A percentile compares a stretch with the other conserved stretches of the same genome.
Conservation (phyloP, 2,888 invertebrate genomes). For the Ganaspis brasiliensis region DNA sequence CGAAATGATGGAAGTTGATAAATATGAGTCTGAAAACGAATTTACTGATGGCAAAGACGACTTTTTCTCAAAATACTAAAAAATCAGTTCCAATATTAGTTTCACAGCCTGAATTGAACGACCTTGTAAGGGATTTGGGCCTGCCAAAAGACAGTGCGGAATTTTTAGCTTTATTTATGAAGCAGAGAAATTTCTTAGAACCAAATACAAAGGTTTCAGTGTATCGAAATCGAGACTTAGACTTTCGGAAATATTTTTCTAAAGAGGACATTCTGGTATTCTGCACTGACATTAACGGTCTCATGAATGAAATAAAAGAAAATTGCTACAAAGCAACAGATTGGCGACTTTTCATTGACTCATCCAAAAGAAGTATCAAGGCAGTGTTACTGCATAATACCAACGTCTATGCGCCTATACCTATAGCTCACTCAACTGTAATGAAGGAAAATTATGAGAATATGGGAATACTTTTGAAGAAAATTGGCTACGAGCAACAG, state of each 20-base stretch:
- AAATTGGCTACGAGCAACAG: constrained; percentile 53
- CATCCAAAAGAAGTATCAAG: constrained; percentile 66
- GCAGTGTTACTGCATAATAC: constrained; percentile 39
- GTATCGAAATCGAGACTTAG: constrained; percentile 50
- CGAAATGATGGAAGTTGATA: constrained; percentile 15
- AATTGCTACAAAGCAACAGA: constrained; percentile 58
- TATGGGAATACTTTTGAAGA: constrained; percentile 43
- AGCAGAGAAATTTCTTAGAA: constrained; percentile 59
- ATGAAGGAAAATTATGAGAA: constrained; percentile 46
- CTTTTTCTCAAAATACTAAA: not conserved
- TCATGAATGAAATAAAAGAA: constrained; percentile 49
- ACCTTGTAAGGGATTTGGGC: constrained; percentile 10
- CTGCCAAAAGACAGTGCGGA: constrained; percentile 21
- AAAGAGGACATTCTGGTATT: constrained; percentile 47
- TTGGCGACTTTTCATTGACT: constrained; percentile 68
- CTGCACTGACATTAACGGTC: constrained; percentile 51
- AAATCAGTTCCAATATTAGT: constrained; percentile 2
- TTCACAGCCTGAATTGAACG: constrained; percentile 13
- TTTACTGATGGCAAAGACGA: not conserved
- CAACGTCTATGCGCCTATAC: constrained; percentile 70
- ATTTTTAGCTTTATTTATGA: constrained; percentile 49
- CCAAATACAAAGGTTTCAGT: constrained; percentile 40
- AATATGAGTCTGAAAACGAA: constrained; percentile 4
- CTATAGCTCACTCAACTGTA: constrained; percentile 64
- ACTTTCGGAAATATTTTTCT: constrained; percentile 52